Base-by-base conservation (phyloP, 2,797 vertebrate species). In the Coranthus polyacanthus region DNA sequence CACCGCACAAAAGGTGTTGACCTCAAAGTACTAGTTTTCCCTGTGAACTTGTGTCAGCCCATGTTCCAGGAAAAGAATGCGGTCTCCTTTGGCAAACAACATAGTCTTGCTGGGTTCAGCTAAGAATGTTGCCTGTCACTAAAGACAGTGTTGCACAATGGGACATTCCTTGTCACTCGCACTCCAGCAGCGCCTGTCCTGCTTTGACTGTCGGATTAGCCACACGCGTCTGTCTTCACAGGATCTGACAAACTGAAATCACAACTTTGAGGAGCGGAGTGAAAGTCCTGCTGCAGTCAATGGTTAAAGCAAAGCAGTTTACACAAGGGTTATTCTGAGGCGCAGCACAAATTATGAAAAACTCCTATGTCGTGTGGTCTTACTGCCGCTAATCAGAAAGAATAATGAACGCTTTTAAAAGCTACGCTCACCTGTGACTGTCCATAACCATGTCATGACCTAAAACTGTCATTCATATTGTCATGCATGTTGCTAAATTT, bases 141-240 rank as follows among this genome's bases (percentile, higher is more conserved):
- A 47, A 61, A 80, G 60, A 63, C 46, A 17, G 24, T 15, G 39
- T 80, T 76, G 64, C 83, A 78, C 77, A 83, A 79, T 18, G 44
- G 69, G 81, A 79, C 77, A 62, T 85, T 87, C 84, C 70, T 72
- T n/a, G n/a, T n/a, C n/a, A n/a, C n/a, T n/a, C n/a, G n/a, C n/a
- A n/a, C n/a, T n/a, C n/a, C n/a, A n/a, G n/a, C n/a, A n/a, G n/a
- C n/a, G 24, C 24, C 24, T n/a, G n/a, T n/a, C 6, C 3, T 26
- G 24, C n/a, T n/a, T n/a, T n/a, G 34, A 44, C 64, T 68, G 79
- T 77, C 75, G 37, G 79, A 78, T 83, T 67, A 68, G 56, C 55
- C 45, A 1, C 70, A 41, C 18, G 62, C 42, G 59, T 79, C 44
- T 64, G 58, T 66, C 70, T 63, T 52, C 56, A 18, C 65, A 2